Evolutionary conservation across 2,113 vertebrate species (phyloP).

Genomic region (Tachysurus fulvidraco): DNA sequence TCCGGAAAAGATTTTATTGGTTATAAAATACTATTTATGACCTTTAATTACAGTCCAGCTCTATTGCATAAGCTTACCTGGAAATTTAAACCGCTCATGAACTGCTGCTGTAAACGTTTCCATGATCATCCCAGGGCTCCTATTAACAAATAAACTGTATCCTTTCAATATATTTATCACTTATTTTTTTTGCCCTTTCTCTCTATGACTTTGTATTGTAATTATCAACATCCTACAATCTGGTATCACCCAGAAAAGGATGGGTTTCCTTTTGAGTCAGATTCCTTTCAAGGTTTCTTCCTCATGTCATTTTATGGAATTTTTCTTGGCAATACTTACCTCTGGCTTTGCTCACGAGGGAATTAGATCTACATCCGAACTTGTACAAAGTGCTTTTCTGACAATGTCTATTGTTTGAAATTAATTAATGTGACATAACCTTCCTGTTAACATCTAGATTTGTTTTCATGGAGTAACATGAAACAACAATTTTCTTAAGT

Average conservation of each 20-base stretch:
- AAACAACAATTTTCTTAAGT: not conserved
- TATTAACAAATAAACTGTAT: not conserved
- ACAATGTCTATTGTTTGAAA: slow-evolving; percentile 7
- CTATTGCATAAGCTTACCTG: not conserved
- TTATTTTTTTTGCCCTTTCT: not conserved
- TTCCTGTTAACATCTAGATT: not conserved
- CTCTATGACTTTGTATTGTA: not conserved
- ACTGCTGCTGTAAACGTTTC: not conserved
- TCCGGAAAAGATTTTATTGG: not conserved
- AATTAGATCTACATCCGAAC: not conserved
- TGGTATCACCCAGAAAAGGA: slow-evolving; percentile 7
- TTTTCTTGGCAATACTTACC: not conserved
- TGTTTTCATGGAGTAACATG: not conserved
- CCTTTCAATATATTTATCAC: not conserved
- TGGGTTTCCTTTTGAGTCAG: not conserved
- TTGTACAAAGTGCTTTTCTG: not conserved
- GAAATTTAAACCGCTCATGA: not conserved
- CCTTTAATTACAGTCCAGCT: not conserved
- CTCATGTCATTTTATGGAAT: not conserved
- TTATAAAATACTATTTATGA: not conserved
- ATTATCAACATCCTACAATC: not conserved
- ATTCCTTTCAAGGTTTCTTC: slow-evolving; percentile 3
- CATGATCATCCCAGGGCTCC: not conserved
- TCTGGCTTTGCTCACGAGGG: not conserved
- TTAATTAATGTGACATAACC: not conserved